Evolutionary conservation across 2,888 invertebrate species (phyloP).

Genomic region (Halictus quadricinctus): DNA sequence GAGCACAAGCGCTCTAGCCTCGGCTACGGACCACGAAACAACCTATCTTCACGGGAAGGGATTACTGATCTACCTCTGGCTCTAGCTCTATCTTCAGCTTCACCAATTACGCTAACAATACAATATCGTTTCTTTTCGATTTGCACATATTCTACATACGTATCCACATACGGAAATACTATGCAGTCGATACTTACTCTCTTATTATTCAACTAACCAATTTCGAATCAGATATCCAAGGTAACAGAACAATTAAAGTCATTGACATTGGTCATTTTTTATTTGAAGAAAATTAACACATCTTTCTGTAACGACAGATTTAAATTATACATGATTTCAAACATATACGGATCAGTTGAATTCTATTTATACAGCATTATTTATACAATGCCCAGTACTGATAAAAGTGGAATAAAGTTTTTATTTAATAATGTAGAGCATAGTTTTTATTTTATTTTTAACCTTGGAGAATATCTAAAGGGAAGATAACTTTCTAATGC

Average conservation of each 20-base stretch:
- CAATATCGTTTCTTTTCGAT: too few species aligned
- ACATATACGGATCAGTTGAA: background rate
- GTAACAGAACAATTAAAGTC: background rate
- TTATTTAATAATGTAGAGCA: background rate
- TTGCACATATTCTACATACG: too few species aligned
- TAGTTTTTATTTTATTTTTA: background rate
- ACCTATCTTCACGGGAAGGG: background rate
- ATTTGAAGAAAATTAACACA: background rate
- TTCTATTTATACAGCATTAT: background rate
- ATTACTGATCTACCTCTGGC: background rate
- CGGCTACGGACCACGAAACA: background rate
- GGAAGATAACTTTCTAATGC: background rate
- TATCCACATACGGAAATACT: too few species aligned
- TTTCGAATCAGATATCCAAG: too few species aligned
- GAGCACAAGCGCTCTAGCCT: conserved; percentile 43
- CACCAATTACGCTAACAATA: background rate
- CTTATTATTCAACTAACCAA: too few species aligned
- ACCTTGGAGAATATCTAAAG: background rate
- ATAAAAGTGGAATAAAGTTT: background rate
- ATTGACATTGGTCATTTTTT: background rate
- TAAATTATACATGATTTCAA: background rate
- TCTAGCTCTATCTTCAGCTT: background rate
- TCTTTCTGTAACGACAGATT: background rate
- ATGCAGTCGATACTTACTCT: too few species aligned
- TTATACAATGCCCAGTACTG: background rate